Conservation (phyloP, 64 coral and sea anemone genomes). For the Montipora foliosa region DNA sequence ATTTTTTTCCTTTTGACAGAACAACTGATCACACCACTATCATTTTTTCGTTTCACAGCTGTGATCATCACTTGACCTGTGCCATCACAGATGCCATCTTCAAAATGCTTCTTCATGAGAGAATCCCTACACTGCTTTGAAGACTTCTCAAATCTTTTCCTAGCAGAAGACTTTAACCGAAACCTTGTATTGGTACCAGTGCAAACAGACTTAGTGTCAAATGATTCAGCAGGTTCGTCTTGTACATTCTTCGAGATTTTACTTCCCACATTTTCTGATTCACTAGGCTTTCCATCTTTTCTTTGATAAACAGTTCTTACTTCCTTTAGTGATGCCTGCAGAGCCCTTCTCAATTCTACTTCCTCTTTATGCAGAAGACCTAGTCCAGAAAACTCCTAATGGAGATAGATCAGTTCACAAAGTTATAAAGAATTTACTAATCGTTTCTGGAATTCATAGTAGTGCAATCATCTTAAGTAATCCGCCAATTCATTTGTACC, state of each 20-base stretch:
- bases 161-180: background rate
- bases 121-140: background rate
- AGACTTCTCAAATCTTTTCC: background rate
- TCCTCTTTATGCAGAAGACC: conserved; percentile 96
- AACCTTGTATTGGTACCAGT: conserved; percentile 21
- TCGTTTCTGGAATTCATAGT: too few species aligned
- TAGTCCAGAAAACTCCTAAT: conserved; percentile 74
- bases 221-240: background rate
- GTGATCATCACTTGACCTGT: background rate
- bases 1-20: background rate
- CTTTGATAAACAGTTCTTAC: background rate
- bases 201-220: background rate
- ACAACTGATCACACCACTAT: background rate
- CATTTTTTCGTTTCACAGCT: background rate
- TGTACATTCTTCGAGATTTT: background rate
- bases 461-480: too few species aligned
- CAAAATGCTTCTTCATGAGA: background rate
- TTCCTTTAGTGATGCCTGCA: conserved; percentile 82
- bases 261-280: background rate
- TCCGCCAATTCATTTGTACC: too few species aligned
- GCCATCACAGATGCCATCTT: background rate
- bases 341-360: conserved; percentile 83
- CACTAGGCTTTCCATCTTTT: background rate
- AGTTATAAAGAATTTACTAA: background rate
- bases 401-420: background rate